A percentile compares a stretch with the other conserved stretches of the same genome.
These are phyloP conservation scores for Aldrovandia affinis DNA, from an alignment of 2,797 vertebrate genomes.

Conservation along the genomic window DNA sequence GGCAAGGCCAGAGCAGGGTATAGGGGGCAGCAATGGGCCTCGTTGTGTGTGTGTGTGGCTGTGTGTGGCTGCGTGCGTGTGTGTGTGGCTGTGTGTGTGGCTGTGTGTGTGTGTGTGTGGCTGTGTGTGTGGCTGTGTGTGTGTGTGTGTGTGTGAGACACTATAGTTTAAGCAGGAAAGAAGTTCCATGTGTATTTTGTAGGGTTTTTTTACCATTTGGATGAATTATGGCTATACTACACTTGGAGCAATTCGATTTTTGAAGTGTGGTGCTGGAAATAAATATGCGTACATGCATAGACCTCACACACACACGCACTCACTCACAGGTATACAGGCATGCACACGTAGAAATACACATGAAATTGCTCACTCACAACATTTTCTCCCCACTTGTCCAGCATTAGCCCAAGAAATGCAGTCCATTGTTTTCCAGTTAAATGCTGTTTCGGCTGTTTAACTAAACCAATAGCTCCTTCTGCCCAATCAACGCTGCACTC, in stretches of 20 bases:
- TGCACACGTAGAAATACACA: slow-evolving; percentile 36
- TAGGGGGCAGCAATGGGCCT: slow-evolving; percentile 47
- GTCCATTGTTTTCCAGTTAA: slow-evolving; percentile 65
- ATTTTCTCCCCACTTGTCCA: slow-evolving; percentile 66
- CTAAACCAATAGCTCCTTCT: slow-evolving; percentile 64
- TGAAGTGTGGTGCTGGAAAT: background rate
- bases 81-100: slow-evolving; percentile 2
- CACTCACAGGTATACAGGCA: slow-evolving; percentile 29
- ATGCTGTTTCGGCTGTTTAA: slow-evolving; percentile 70
- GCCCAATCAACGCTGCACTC: slow-evolving; percentile 47
- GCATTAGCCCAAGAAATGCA: slow-evolving; percentile 61
- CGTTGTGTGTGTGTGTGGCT: slow-evolving; percentile 54
- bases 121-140: too few species aligned
- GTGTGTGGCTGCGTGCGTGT: slow-evolving; percentile 22
- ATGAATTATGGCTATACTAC: too few species aligned
- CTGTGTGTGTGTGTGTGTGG: background rate
- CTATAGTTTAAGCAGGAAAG: background rate
- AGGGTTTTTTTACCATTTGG: too few species aligned
- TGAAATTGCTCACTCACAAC: slow-evolving; percentile 40
- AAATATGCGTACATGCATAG: background rate
- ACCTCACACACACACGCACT: slow-evolving; percentile 43
- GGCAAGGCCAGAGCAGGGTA: slow-evolving; percentile 34
- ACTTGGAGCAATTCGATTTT: too few species aligned
- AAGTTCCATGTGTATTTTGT: slow-evolving; percentile 9
- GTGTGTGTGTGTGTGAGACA: background rate